phyloP scores from a whole-genome alignment of 2,888 invertebrate genomes.

The Troilus luridus region DNA sequence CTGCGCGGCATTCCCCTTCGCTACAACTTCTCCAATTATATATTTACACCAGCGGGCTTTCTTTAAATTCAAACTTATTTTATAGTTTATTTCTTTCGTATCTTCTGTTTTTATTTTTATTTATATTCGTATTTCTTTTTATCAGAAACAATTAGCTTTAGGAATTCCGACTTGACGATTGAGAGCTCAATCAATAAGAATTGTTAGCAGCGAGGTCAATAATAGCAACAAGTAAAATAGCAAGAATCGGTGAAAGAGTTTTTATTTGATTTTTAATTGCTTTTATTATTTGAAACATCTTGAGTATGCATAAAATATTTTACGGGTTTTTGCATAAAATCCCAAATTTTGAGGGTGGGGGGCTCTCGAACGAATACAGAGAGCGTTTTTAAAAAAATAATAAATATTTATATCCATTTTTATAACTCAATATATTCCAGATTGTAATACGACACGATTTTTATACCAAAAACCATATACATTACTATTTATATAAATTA shows the following conservation, averaged over 20 bases:
- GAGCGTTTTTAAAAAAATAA: no score
- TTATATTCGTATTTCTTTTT: background rate
- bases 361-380: no score
- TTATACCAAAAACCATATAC: no score
- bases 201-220: background rate
- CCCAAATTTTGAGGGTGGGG: no score
- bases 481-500: no score
- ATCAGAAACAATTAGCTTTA: slow-evolving; percentile 24
- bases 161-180: slow-evolving; percentile 8
- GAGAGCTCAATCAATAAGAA: slow-evolving; percentile 40
- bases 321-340: no score
- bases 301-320: no score
- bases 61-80: slow-evolving; percentile 27
- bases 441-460: no score
- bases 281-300: no score
- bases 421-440: no score
- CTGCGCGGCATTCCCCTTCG: slow-evolving; percentile 16
- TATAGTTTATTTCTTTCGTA: slow-evolving; percentile 9
- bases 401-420: no score
- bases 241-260: background rate
- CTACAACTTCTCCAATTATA: slow-evolving; percentile 37
- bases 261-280: background rate
- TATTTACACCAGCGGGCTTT: slow-evolving; percentile 16
- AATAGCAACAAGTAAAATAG: no score
- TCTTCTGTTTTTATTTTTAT: background rate